Conservation (phyloP, 1,140 invertebrate species). For the Leptopilina clavipes region DNA sequence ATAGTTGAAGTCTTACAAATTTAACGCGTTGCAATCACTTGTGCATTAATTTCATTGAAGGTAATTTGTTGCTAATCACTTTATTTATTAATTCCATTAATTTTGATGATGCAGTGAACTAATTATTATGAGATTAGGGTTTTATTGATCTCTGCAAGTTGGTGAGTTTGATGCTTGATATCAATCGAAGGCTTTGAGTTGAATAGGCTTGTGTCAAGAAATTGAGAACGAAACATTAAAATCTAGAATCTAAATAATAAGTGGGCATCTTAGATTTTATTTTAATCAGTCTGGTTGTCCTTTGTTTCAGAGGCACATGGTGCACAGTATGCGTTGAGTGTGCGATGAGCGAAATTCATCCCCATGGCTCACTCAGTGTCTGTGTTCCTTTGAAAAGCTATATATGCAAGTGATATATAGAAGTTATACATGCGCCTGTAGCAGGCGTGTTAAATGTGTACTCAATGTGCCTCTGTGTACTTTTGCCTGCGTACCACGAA, state of each 20-base stretch:
- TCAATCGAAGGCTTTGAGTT: background rate
- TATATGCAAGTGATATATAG: constrained; percentile 64
- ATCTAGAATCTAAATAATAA: constrained; percentile 42
- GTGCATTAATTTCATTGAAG: no score
- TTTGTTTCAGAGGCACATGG: constrained; percentile 87
- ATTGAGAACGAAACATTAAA: constrained; percentile 54
- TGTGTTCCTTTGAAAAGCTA: constrained; percentile 65
- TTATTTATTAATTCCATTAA: no score
- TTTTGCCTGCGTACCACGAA: constrained; percentile 66
- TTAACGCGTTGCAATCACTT: no score
- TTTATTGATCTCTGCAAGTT: background rate
- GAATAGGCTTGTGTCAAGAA: constrained; percentile 58
- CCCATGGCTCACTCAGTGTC: constrained; percentile 73
- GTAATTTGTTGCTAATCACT: no score
- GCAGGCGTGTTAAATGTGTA: constrained; percentile 57
- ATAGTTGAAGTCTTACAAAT: no score
- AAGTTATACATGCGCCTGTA: constrained; percentile 57
- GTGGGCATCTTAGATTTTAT: constrained; percentile 72
- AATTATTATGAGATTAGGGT: background rate
- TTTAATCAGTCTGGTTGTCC: constrained; percentile 80
- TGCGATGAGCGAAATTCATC: constrained; percentile 67
- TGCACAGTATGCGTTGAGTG: constrained; percentile 74
- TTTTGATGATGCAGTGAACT: no score
- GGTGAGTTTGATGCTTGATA: background rate
- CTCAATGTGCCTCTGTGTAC: constrained; percentile 73